phyloP scores from a whole-genome alignment of 2,888 invertebrate species.

The Autographa pulchrina region DNA sequence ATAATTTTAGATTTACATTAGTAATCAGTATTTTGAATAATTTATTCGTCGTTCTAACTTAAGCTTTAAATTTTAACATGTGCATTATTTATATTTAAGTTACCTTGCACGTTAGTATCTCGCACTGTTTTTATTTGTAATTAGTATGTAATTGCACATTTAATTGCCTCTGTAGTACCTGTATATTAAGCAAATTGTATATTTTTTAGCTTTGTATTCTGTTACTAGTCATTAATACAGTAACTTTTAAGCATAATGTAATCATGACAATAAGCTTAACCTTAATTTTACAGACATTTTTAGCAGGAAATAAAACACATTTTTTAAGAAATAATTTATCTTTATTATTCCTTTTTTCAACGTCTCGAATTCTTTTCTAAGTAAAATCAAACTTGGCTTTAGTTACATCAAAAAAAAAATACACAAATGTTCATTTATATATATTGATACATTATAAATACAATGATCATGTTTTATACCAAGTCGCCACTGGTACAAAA shows the following conservation, averaged over 20 bases:
- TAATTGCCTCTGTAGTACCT: slow-evolving; percentile 45
- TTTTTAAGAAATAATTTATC: slow-evolving; percentile 87
- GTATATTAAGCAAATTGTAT: slow-evolving; percentile 27
- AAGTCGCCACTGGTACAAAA: slow-evolving; percentile 72
- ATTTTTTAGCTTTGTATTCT: slow-evolving; percentile 35
- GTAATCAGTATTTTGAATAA: slow-evolving; percentile 61
- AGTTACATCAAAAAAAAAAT: slow-evolving; percentile 87
- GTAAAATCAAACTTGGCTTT: slow-evolving; percentile 88
- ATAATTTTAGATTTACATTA: slow-evolving; percentile 57
- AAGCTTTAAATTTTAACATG: slow-evolving; percentile 46
- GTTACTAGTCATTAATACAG: slow-evolving; percentile 57
- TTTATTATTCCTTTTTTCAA: slow-evolving; percentile 88
- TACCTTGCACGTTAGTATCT: slow-evolving; percentile 55
- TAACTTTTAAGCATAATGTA: slow-evolving; percentile 55
- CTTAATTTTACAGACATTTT: slow-evolving; percentile 35
- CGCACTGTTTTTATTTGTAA: slow-evolving; percentile 44
- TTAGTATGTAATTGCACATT: slow-evolving; percentile 31
- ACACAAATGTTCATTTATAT: slow-evolving; percentile 86
- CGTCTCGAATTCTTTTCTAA: slow-evolving; percentile 88
- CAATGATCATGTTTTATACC: slow-evolving; percentile 73
- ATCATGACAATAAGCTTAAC: slow-evolving; percentile 62
- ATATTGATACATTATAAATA: slow-evolving; percentile 83
- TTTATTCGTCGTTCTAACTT: slow-evolving; percentile 48
- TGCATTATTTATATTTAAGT: slow-evolving; percentile 47
- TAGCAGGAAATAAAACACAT: slow-evolving; percentile 80